Percentiles rank a stretch among this genome's conserved stretches.
phyloP scores from a whole-genome alignment of 2,113 vertebrate species.

The Triplophysa dalaica region DNA sequence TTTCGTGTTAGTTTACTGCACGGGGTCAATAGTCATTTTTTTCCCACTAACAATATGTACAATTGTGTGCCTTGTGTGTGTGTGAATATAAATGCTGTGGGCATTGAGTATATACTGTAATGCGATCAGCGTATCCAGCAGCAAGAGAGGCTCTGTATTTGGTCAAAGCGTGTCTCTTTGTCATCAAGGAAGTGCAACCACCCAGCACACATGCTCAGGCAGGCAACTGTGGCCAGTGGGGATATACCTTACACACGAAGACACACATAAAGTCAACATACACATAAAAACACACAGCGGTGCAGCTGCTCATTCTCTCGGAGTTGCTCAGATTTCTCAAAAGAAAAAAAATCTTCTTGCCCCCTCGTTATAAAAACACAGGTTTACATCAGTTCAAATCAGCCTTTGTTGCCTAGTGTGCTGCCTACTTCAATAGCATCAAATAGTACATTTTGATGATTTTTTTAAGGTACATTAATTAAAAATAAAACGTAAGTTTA shows the following conservation, averaged over 20 bases:
- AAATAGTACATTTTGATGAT: too few species aligned
- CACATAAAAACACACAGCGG: too few species aligned
- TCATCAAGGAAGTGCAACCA: neutral
- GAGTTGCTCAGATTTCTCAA: neutral
- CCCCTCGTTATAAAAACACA: neutral
- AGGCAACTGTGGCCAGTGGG: neutral
- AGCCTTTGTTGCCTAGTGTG: too few species aligned
- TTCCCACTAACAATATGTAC: too few species aligned
- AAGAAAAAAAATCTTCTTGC: neutral
- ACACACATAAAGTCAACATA: neutral
- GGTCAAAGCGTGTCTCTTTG: neutral
- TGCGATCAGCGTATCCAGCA: constrained; percentile 6
- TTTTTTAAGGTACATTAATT: too few species aligned
- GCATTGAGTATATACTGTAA: neutral
- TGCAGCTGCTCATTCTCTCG: neutral
- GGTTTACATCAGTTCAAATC: neutral
- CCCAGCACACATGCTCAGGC: neutral
- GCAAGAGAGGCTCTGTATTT: constrained; percentile 17
- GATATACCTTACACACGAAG: constrained; percentile 6
- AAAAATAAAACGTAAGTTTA: too few species aligned
- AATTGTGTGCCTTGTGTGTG: neutral
- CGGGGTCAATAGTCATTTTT: too few species aligned
- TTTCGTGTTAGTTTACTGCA: neutral
- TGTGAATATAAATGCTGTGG: neutral
- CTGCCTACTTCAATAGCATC: too few species aligned